Conservation (phyloP, 2,113 vertebrate species). For the Pachypanchax playfairii region DNA sequence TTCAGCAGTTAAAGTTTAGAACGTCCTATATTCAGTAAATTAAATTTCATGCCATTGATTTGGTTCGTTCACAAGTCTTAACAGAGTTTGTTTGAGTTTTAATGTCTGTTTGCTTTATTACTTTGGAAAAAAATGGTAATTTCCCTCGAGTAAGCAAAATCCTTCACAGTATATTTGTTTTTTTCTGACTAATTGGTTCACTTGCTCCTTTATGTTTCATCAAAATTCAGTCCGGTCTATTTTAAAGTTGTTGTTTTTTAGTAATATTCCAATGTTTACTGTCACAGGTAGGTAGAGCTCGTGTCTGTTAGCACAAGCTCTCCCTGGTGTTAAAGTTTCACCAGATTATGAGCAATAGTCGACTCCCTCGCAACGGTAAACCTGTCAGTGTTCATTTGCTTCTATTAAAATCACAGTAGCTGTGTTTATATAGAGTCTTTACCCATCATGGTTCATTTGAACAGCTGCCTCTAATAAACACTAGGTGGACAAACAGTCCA, state of each 20-base stretch:
- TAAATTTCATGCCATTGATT: too few species aligned
- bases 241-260: neutral
- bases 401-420: conserved; percentile 35
- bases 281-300: neutral
- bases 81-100: too few species aligned
- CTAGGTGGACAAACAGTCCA: conserved; percentile 48
- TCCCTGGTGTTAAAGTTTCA: neutral
- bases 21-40: too few species aligned
- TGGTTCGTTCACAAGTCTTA: too few species aligned
- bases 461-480: conserved; percentile 60
- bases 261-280: neutral
- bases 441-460: conserved; percentile 60
- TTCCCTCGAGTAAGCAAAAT: too few species aligned
- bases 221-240: neutral
- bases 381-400: conserved; percentile 36
- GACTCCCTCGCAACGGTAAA: conserved; percentile 10
- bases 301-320: too few species aligned
- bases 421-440: conserved; percentile 51
- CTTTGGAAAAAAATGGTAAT: neutral
- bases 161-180: neutral
- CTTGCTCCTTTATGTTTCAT: neutral
- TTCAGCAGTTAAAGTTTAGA: neutral
- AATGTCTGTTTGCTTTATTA: too few species aligned
- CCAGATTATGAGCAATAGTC: neutral
- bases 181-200: neutral